Base-by-base conservation (phyloP, 2,797 vertebrate genomes). In the Gymnoscopelus braueri region DNA sequence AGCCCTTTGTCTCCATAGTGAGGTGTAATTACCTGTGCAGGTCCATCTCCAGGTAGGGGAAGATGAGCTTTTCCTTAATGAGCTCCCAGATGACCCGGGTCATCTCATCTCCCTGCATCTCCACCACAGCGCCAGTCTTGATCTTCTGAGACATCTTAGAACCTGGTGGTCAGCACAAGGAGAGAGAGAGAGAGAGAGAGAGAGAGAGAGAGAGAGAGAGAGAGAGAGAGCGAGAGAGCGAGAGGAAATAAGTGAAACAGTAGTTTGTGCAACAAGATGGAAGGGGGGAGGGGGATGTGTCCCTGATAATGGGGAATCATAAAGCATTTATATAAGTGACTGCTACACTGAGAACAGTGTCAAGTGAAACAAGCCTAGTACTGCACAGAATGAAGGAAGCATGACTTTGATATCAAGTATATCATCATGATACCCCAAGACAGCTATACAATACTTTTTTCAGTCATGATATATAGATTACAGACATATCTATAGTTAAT, bases 61-160 rank as follows among this genome's bases (percentile, higher is more conserved):
- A 94, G 90, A 99, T 96, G 72, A 99, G 95, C 79, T 98, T 99
- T 76, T 98, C 94, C 90, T 99, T 99, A 80, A 99, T 99, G 78
- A 98, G 89, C 24, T 99, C 97, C 98, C 98, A 99, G 92, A 99
- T 99, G 72, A 99, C 94, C 1, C 96, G 91, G 0, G 98, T 99
- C 98, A 99, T 99, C 87, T 99, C 97, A 84, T 99, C 98, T 82
- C 97, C 98, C 92, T 99, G 95, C 97, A 99, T 97, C 94, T 99
- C 98, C 78, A 99, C 98, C 83, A 99, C 96, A 0, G 97, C 95
- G 10, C 98, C 96, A 0, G 95, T 95, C 82, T 60, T 89, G 83
- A 98, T 98, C 95, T 98, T 99, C 84, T 88, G 92, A 72, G 95
- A 95, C 97, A 98, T 99, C 82, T 91, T 94, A 59, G 73, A 70